phyloP scores from a whole-genome alignment of 2,113 vertebrate genomes.

The Acrocephalus kingi region DNA sequence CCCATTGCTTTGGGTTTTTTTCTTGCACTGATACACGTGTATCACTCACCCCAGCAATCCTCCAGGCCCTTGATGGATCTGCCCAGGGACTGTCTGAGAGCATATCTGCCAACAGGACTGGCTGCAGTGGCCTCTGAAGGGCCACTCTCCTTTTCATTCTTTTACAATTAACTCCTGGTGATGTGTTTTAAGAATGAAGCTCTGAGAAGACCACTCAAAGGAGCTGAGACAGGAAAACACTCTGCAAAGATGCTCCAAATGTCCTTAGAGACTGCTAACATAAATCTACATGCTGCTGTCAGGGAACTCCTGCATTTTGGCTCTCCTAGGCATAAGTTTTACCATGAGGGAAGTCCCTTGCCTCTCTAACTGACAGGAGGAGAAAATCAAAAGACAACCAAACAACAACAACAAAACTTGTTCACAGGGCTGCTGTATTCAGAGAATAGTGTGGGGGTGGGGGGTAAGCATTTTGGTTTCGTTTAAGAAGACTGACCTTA shows the following conservation, averaged over 20 bases:
- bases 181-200: background rate
- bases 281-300: background rate
- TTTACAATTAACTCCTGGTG: background rate
- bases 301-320: background rate
- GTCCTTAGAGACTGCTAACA: background rate
- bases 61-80: background rate
- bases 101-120: background rate
- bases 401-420: background rate
- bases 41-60: background rate
- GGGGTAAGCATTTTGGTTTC: background rate
- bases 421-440: background rate
- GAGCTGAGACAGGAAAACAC: background rate
- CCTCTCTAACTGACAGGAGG: background rate
- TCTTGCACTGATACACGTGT: background rate
- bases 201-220: background rate
- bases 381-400: background rate
- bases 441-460: accelerated
- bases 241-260: background rate
- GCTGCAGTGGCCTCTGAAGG: background rate
- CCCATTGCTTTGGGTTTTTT: background rate
- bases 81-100: background rate
- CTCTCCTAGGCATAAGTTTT: background rate
- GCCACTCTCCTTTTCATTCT: background rate
- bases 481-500: background rate
- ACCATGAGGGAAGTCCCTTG: background rate